Evolutionary conservation across 2,113 vertebrate species (phyloP).

Genomic region (Callospermophilus lateralis): DNA sequence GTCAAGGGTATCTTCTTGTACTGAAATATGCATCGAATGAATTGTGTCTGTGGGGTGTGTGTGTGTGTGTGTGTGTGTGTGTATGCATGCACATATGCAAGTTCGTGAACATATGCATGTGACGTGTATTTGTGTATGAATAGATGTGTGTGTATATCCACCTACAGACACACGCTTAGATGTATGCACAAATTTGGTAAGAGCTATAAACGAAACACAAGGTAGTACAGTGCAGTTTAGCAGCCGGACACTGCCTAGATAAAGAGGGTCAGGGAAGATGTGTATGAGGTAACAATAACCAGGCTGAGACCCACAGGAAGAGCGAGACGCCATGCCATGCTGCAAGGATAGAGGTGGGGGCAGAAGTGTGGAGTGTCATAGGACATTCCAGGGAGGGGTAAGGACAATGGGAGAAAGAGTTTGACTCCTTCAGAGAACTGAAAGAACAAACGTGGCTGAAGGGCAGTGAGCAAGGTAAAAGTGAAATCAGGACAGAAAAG

Average conservation of each 20-base stretch:
- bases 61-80: too few species aligned
- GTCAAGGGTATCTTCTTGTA: background rate
- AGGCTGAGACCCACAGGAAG: background rate
- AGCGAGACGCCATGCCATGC: background rate
- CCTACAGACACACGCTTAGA: background rate
- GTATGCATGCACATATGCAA: background rate
- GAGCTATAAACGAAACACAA: background rate
- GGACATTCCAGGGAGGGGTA: background rate
- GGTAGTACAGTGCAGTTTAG: background rate
- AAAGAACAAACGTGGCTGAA: background rate
- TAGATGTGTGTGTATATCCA: fast-evolving
- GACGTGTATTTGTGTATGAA: background rate
- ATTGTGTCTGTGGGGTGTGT: background rate
- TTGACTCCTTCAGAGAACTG: background rate
- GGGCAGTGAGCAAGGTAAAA: background rate
- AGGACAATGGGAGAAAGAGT: background rate
- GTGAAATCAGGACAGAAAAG: background rate
- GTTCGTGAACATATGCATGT: background rate
- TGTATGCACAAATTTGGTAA: background rate
- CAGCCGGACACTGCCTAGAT: background rate
- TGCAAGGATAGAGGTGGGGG: background rate
- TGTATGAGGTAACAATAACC: background rate
- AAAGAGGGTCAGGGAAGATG: background rate
- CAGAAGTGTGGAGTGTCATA: fast-evolving
- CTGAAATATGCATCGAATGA: background rate